A percentile compares a stretch with the other conserved stretches of the same genome.
phyloP scores from a whole-genome alignment of 2,797 vertebrate species.

The Chiloscyllium punctatum region DNA sequence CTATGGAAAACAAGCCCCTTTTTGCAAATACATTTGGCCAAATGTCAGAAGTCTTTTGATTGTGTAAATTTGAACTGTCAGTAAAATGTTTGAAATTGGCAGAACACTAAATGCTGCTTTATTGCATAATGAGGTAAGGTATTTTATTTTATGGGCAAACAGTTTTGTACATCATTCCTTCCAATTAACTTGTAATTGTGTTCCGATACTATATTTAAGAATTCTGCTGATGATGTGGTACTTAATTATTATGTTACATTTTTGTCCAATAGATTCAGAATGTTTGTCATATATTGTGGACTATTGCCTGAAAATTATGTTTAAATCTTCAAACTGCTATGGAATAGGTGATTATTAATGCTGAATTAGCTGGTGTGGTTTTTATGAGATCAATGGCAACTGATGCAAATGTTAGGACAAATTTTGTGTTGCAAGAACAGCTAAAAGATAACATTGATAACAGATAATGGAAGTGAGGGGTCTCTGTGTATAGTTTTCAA shows the following conservation, averaged over 20 bases:
- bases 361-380: slow-evolving; percentile 87
- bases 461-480: not conserved
- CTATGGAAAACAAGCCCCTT: slow-evolving; percentile 43
- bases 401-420: slow-evolving; percentile 72
- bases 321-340: slow-evolving; percentile 70
- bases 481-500: not conserved
- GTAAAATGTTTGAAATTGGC: slow-evolving; percentile 99
- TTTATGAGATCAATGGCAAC: slow-evolving; percentile 64
- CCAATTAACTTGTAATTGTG: not conserved
- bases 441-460: slow-evolving; percentile 57
- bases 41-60: slow-evolving; percentile 17
- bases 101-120: slow-evolving; percentile 99
- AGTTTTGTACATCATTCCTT: not conserved
- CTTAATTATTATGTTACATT: slow-evolving; percentile 49
- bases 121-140: slow-evolving; percentile 99
- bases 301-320: slow-evolving; percentile 70
- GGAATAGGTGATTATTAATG: slow-evolving; percentile 83
- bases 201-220: slow-evolving; percentile 16
- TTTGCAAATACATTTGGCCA: not conserved
- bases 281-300: slow-evolving; percentile 40
- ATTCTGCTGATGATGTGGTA: slow-evolving; percentile 41
- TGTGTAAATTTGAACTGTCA: slow-evolving; percentile 43
- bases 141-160: slow-evolving; percentile 64
- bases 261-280: slow-evolving; percentile 39
- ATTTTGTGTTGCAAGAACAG: slow-evolving; percentile 66